Percentiles rank a stretch among this genome's conserved stretches.
Conservation (phyloP, 2,888 invertebrate genomes). For the Nephrotoma guestfalica region DNA sequence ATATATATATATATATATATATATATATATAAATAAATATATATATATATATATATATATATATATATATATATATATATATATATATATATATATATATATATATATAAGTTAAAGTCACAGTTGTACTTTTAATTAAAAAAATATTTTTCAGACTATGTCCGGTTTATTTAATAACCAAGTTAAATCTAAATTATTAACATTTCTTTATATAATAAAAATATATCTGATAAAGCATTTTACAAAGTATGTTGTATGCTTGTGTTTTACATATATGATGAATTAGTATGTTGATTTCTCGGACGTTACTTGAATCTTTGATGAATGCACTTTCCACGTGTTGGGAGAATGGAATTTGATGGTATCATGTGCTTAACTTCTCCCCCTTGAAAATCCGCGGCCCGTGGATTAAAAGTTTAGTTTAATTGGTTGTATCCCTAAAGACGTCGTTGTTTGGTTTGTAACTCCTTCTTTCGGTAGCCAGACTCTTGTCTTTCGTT, state of each 20-base stretch:
- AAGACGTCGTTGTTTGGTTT: neutral
- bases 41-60: neutral
- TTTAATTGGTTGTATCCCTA: neutral
- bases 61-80: neutral
- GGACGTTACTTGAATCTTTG: neutral
- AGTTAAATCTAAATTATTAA: no score
- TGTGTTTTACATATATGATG: no score
- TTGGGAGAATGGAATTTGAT: neutral
- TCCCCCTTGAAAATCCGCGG: neutral
- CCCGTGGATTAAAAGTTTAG: neutral
- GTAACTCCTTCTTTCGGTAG: no score
- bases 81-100: neutral
- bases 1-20: neutral
- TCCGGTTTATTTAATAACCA: neutral
- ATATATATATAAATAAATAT: neutral
- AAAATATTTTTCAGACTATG: no score
- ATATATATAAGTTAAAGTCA: neutral
- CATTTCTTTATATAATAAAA: neutral
- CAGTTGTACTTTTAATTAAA: neutral
- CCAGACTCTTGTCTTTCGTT: no score
- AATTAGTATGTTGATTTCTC: no score
- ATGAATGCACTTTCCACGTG: neutral
- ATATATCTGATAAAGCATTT: neutral
- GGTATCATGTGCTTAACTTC: neutral
- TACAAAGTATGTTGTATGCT: no score